Evolutionary conservation across 2,113 vertebrate genomes (phyloP).

Genomic region (Charina bottae): DNA sequence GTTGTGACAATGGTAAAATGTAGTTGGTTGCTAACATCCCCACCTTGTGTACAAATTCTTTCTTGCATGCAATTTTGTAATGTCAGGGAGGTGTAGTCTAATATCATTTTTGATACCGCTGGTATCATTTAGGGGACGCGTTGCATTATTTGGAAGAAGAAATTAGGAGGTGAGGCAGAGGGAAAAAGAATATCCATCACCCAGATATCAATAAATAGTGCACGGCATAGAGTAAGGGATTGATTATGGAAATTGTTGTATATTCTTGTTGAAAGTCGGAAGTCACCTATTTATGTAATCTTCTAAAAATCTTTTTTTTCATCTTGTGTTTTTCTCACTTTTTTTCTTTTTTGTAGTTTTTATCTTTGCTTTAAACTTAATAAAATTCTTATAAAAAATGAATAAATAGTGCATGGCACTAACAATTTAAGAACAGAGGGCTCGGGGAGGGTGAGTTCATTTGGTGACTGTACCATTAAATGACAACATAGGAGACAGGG

Average conservation of each 20-base stretch:
- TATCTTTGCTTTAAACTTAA: too few relatives aligned
- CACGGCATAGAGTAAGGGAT: too few relatives aligned
- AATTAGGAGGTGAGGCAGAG: background rate
- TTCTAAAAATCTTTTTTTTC: too few relatives aligned
- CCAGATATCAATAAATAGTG: background rate
- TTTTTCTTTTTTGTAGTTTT: too few relatives aligned
- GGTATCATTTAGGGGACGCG: constrained; percentile 35
- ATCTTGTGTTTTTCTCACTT: too few relatives aligned
- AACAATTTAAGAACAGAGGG: constrained; percentile 36
- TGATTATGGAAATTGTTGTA: too few relatives aligned
- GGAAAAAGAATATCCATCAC: constrained; percentile 15
- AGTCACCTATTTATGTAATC: too few relatives aligned
- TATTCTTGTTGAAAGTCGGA: too few relatives aligned
- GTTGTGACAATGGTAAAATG: constrained; percentile 59
- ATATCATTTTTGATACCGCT: constrained; percentile 48
- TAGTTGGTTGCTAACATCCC: constrained; percentile 78
- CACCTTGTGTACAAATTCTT: constrained; percentile 88
- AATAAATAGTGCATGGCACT: background rate
- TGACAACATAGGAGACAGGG: background rate
- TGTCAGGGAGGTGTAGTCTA: constrained; percentile 49
- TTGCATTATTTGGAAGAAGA: constrained; percentile 39
- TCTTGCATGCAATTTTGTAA: constrained; percentile 74
- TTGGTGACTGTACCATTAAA: background rate
- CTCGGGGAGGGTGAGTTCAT: constrained; percentile 15
- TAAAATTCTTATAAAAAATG: too few relatives aligned